Evolutionary conservation across 2,113 vertebrate genomes (phyloP).

Genomic region (Falco punctatus): DNA sequence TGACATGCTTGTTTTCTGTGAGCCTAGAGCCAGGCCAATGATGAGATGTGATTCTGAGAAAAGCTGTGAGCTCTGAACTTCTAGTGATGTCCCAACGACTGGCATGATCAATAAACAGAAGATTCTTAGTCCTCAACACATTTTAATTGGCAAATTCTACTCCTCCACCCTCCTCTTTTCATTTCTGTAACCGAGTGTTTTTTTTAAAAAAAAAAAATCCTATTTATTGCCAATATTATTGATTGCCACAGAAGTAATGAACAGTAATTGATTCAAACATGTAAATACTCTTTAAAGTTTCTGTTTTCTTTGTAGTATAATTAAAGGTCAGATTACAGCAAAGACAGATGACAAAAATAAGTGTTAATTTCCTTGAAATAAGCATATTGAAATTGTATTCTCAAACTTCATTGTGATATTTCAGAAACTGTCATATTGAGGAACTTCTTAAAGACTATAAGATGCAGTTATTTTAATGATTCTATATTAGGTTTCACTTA

Average conservation of each 20-base stretch:
- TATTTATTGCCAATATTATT: not conserved
- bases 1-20: not conserved
- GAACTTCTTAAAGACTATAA: not conserved
- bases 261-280: not conserved
- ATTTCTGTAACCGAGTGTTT: not conserved
- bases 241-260: not conserved
- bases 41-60: not conserved
- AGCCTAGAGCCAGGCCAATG: not conserved
- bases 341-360: not conserved
- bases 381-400: not conserved
- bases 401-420: not conserved
- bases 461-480: not conserved
- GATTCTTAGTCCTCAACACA: not conserved
- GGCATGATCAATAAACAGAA: not conserved
- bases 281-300: not conserved
- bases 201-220: not conserved
- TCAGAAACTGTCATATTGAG: not conserved
- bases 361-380: not conserved
- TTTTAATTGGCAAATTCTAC: not conserved
- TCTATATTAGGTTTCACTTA: not conserved
- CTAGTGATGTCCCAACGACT: not conserved
- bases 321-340: not conserved
- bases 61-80: not conserved
- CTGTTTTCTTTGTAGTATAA: not conserved
- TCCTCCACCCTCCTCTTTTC: not conserved